Evolutionary conservation across 2,797 vertebrate genomes (phyloP), one percentile per base, ranked within the genome.

Genomic region (Protonibea diacanthus): DNA sequence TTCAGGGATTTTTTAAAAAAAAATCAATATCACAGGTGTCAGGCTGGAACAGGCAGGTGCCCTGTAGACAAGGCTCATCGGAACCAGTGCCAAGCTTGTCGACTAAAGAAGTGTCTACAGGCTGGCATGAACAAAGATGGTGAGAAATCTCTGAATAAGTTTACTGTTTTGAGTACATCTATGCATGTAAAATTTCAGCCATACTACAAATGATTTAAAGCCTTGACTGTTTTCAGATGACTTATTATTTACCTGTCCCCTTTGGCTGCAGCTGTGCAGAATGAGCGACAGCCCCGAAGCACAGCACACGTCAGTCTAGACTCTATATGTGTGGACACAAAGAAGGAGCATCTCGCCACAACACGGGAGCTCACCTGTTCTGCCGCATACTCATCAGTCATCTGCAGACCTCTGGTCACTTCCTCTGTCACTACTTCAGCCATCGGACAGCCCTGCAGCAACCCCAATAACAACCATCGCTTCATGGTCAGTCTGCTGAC

Each of bases 121-220:
- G 96, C 97, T 0, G 98, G 98, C 74, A 99, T 99, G 98, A 99
- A 98, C 92, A 98, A 97, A 92, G 97, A 99, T 0, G 97, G 98
- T 99, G 88, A 96, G 96, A 62, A 62, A 76, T 20, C 12, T 44
- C 11, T 2, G 8, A 17, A 59, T 38, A 47, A 15, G 1, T 13
- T 69, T 12, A 21, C 21, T 23, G 1, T 53, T 47, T 38, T 20
- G 23, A 42, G 5, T 33, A 1, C 38, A 21, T 23, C 18, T 15
- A n/a, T 45, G 5, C 25, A 60, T 7, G 17, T 12, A n/a, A 14
- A 0, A 18, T 60, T 53, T 44, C 3, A 61, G 6, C n/a, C 14
- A 4, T 33, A 21, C 18, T 3, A 21, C 4, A 44, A 25, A 56
- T 45, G 0, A n/a, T 51, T 5, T 25, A n/a, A 38, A 59, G 12